Evolutionary conservation across 2,797 vertebrate species (phyloP).

Genomic region (Oophaga sylvatica): DNA sequence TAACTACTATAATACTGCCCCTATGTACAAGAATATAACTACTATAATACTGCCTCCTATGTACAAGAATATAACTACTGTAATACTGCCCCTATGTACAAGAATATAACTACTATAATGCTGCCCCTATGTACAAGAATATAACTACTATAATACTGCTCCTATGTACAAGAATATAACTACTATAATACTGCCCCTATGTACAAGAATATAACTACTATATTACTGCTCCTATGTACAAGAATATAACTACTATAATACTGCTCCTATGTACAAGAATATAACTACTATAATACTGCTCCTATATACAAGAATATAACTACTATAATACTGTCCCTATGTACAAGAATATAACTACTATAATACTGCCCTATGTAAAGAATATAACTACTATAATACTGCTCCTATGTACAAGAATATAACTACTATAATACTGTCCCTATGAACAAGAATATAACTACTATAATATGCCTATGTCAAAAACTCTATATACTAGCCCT

Average conservation of each 20-base stretch:
- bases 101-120: neutral
- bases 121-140: neutral
- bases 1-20: neutral
- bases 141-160: neutral
- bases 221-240: neutral
- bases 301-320: neutral
- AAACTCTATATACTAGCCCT: too few relatives aligned
- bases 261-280: too few relatives aligned
- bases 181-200: neutral
- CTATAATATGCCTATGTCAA: too few relatives aligned
- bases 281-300: neutral
- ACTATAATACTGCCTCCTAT: conserved; percentile 1
- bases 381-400: neutral
- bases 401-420: neutral
- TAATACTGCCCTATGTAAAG: too few relatives aligned
- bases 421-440: neutral
- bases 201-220: neutral
- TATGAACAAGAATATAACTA: neutral
- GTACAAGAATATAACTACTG: neutral
- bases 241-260: neutral
- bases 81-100: neutral
- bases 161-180: too few relatives aligned
- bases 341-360: neutral
- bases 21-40: neutral
- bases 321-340: neutral